These are phyloP conservation scores for Sceloporus undulatus DNA, from an alignment of 2,113 vertebrate species.

Conservation along the genomic window DNA sequence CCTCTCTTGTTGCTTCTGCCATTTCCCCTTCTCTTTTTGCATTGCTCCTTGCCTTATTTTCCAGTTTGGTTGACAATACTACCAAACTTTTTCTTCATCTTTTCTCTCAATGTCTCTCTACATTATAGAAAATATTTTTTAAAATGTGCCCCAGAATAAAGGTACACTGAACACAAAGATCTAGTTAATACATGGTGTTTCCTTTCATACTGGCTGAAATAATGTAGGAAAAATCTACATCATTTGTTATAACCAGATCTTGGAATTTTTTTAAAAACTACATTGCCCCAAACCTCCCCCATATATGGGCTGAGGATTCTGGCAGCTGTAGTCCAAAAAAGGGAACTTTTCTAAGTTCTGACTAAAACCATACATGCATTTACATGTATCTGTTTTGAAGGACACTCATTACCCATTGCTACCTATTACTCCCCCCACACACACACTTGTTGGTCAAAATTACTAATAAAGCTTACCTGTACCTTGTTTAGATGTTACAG, in stretches of 20 bases:
- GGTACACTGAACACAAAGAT: not conserved
- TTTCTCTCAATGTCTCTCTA: not conserved
- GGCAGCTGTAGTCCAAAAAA: too few relatives aligned
- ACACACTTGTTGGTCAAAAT: not conserved
- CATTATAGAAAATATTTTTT: not conserved
- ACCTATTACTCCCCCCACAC: not conserved
- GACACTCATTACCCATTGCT: not conserved
- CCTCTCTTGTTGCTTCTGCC: not conserved
- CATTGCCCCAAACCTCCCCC: too few relatives aligned
- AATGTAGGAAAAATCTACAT: too few relatives aligned
- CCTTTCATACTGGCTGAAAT: too few relatives aligned
- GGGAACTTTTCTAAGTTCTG: too few relatives aligned
- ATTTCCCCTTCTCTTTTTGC: not conserved
- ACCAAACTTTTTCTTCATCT: not conserved
- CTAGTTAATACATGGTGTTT: not conserved
- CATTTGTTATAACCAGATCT: too few relatives aligned
- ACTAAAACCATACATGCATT: not conserved
- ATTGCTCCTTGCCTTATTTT: not conserved
- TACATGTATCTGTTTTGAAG: not conserved
- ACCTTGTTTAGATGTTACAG: conserved; percentile 80
- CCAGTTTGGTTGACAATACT: not conserved
- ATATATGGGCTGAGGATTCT: too few relatives aligned
- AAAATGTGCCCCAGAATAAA: not conserved
- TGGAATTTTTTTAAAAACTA: too few relatives aligned
- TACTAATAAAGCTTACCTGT: conserved; percentile 76